A percentile compares a stretch with the other conserved stretches of the same genome.
Conservation (phyloP, 1,140 invertebrate species). For the Calliphora vicina region DNA sequence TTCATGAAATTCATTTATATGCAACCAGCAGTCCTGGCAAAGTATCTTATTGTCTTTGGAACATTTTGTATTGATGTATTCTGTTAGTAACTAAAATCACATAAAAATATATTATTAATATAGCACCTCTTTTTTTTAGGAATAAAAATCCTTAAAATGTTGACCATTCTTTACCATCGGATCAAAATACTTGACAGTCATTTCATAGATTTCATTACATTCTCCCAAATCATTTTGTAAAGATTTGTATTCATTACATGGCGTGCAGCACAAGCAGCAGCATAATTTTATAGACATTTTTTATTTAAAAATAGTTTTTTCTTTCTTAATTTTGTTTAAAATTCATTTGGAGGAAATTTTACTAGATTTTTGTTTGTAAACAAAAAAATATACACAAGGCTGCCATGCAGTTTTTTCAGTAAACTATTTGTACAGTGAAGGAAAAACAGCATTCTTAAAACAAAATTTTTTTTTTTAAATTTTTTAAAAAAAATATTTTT, state of each 20-base stretch:
- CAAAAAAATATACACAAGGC: background rate
- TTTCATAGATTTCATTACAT: background rate
- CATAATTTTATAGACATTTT: conserved; percentile 15
- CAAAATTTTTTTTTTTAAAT: no score
- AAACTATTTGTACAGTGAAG: no score
- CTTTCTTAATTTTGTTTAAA: background rate
- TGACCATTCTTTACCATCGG: background rate
- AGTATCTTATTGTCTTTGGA: background rate
- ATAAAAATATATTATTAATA: background rate
- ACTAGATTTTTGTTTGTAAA: background rate
- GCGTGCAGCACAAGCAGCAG: conserved; percentile 2
- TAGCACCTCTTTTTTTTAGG: background rate
- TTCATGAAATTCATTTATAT: conserved; percentile 33
- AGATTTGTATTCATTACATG: background rate
- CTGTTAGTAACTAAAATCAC: background rate
- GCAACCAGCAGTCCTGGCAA: conserved; percentile 24
- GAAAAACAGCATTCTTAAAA: no score
- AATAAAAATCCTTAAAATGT: no score
- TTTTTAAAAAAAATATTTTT: no score
- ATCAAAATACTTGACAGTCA: conserved; percentile 22
- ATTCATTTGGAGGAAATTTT: background rate
- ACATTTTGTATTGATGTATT: background rate
- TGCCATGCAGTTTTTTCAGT: background rate
- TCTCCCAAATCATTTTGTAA: conserved; percentile 1
- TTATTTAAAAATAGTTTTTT: background rate